A percentile compares a stretch with the other conserved stretches of the same genome.
These are phyloP conservation scores for Acanthopleura granulata DNA, from an alignment of 2,888 invertebrate genomes.

Conservation along the genomic window DNA sequence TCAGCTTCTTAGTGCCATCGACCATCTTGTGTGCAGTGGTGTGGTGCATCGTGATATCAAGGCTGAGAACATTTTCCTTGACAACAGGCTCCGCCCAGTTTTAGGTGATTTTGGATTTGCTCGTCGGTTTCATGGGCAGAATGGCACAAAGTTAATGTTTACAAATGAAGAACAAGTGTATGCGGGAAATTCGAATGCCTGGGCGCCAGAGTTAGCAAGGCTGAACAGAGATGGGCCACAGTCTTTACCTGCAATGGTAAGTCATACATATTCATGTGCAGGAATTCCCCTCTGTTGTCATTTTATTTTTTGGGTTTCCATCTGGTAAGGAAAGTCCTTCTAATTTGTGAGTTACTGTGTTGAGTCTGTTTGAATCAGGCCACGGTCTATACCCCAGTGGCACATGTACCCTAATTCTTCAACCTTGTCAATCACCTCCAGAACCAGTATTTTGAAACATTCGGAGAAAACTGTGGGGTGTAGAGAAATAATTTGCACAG, in stretches of 20 bases:
- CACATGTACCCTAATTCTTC: too few species aligned
- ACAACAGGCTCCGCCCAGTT: conserved; percentile 36
- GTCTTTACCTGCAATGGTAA: conserved; percentile 26
- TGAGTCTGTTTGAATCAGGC: too few species aligned
- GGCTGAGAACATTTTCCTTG: conserved; percentile 44
- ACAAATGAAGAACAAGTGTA: conserved; percentile 22
- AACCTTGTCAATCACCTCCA: too few species aligned
- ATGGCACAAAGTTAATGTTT: background rate
- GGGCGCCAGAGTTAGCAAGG: conserved; percentile 39
- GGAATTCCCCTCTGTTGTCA: too few species aligned
- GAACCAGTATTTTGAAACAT: too few species aligned
- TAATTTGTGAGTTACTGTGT: too few species aligned
- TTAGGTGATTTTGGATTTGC: conserved; percentile 41
- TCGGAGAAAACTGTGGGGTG: too few species aligned
- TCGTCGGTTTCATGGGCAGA: background rate
- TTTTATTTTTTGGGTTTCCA: too few species aligned
- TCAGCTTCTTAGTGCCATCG: conserved; percentile 41
- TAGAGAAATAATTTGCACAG: too few species aligned
- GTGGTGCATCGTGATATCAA: conserved; percentile 45
- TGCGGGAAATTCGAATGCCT: conserved; percentile 38
- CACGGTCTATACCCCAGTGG: too few species aligned
- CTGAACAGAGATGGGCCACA: conserved; percentile 25
- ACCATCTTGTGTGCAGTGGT: conserved; percentile 33
- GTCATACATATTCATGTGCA: background rate
- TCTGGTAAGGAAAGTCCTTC: too few species aligned